Evolutionary conservation across 2,888 invertebrate species (phyloP).

Genomic region (Heliconius charithonia): DNA sequence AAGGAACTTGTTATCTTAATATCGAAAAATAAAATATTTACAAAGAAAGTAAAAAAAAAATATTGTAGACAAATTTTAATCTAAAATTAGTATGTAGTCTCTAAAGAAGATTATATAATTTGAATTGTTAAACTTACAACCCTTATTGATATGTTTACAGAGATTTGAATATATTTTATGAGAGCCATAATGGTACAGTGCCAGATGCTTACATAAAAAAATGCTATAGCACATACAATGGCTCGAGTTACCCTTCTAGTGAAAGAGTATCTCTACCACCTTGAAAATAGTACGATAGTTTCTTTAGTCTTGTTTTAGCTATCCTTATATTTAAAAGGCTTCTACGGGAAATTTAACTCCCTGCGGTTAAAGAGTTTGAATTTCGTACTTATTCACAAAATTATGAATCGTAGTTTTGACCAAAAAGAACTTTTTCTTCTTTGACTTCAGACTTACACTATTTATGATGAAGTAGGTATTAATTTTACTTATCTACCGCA

Average conservation of each 20-base stretch:
- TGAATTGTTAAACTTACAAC: not conserved
- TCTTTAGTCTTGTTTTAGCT: not conserved
- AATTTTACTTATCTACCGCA: not conserved
- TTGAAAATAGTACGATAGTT: constrained; percentile 16
- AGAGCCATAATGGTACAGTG: not conserved
- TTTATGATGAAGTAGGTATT: not conserved
- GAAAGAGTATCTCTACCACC: not conserved
- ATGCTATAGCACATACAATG: no score
- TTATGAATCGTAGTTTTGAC: not conserved
- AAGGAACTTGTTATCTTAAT: not conserved
- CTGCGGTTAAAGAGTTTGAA: constrained; percentile 15
- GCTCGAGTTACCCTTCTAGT: not conserved
- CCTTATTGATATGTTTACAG: not conserved
- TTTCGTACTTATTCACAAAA: not conserved
- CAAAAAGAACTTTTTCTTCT: not conserved
- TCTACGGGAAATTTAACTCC: constrained; percentile 15
- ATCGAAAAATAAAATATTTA: no score
- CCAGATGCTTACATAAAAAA: not conserved
- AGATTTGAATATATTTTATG: not conserved
- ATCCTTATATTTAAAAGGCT: constrained; percentile 11
- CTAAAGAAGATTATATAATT: constrained; percentile 3
- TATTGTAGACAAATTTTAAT: not conserved
- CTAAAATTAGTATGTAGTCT: not conserved
- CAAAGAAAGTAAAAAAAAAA: no score
- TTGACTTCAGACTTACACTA: not conserved